These are phyloP conservation scores for Coelopa frigida DNA, from an alignment of 1,140 invertebrate species.

Conservation along the genomic window DNA sequence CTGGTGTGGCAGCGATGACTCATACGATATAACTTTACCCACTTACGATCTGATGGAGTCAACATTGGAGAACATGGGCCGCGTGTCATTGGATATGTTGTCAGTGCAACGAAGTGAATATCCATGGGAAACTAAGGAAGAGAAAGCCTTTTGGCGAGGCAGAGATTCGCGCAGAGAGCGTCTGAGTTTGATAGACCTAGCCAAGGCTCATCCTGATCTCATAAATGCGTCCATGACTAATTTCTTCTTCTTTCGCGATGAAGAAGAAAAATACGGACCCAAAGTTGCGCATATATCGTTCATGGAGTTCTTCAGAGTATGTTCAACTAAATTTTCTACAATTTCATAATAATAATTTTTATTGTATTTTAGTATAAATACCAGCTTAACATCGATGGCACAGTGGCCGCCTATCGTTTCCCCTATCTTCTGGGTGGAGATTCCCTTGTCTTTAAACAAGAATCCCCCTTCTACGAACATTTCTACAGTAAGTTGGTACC, in stretches of 20 bases:
- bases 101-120: slow-evolving; percentile 63
- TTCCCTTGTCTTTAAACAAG: slow-evolving; percentile 84
- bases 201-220: slow-evolving; percentile 66
- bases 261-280: slow-evolving; percentile 79
- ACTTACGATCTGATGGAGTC: slow-evolving; percentile 94
- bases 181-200: slow-evolving; percentile 74
- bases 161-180: slow-evolving; percentile 80
- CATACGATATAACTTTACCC: slow-evolving; percentile 85
- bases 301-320: slow-evolving; percentile 92
- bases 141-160: slow-evolving; percentile 84
- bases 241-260: slow-evolving; percentile 91
- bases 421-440: slow-evolving; percentile 85
- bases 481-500: slow-evolving; percentile 77
- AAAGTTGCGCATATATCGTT: slow-evolving; percentile 79
- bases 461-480: slow-evolving; percentile 90
- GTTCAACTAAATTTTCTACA: slow-evolving; percentile 20
- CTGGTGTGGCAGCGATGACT: slow-evolving; percentile 86
- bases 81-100: slow-evolving; percentile 81
- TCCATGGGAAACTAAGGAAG: slow-evolving; percentile 67
- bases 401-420: slow-evolving; percentile 90
- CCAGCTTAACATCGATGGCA: slow-evolving; percentile 90
- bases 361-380: slow-evolving; percentile 80
- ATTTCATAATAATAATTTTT: slow-evolving; percentile 8
- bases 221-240: slow-evolving; percentile 91
- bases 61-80: slow-evolving; percentile 83